Percentiles rank a stretch among this genome's conserved stretches.
These are phyloP conservation scores for Mustela nigripes DNA, from an alignment of 2,113 vertebrate genomes.

Conservation along the genomic window DNA sequence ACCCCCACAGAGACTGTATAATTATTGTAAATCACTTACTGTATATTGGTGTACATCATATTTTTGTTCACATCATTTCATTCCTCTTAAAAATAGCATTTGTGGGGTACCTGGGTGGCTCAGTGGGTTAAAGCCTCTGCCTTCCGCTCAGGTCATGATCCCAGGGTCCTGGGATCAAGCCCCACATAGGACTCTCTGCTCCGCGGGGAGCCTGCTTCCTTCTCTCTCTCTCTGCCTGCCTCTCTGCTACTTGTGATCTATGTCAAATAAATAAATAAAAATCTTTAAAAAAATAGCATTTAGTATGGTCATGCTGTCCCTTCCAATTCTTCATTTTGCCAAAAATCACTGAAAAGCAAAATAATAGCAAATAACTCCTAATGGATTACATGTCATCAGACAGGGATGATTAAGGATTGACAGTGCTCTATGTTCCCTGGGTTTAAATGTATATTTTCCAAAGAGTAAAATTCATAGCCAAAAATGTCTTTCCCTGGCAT, in stretches of 20 bases:
- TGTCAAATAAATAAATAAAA: too few species aligned
- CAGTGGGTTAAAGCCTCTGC: too few species aligned
- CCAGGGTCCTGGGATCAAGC: too few species aligned
- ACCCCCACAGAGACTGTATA: not conserved
- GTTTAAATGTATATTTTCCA: not conserved
- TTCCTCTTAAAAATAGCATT: slow-evolving; percentile 24
- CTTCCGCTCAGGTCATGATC: too few species aligned
- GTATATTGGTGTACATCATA: not conserved
- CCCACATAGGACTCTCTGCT: too few species aligned
- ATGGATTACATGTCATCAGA: not conserved
- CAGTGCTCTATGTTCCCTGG: not conserved
- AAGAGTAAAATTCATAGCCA: not conserved
- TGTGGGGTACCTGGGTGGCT: too few species aligned
- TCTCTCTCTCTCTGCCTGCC: too few species aligned
- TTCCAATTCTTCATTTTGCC: slow-evolving; percentile 50
- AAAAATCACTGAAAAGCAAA: not conserved
- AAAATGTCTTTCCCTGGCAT: not conserved
- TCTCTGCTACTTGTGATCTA: too few species aligned
- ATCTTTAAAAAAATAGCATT: not conserved
- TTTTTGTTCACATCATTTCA: not conserved
- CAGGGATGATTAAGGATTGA: not conserved
- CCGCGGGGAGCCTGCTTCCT: too few species aligned
- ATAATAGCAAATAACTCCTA: slow-evolving; percentile 9
- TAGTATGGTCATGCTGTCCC: not conserved
- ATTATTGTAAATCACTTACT: not conserved